These are phyloP conservation scores for Dryobates pubescens DNA, from an alignment of 2,797 vertebrate species.

Conservation along the genomic window DNA sequence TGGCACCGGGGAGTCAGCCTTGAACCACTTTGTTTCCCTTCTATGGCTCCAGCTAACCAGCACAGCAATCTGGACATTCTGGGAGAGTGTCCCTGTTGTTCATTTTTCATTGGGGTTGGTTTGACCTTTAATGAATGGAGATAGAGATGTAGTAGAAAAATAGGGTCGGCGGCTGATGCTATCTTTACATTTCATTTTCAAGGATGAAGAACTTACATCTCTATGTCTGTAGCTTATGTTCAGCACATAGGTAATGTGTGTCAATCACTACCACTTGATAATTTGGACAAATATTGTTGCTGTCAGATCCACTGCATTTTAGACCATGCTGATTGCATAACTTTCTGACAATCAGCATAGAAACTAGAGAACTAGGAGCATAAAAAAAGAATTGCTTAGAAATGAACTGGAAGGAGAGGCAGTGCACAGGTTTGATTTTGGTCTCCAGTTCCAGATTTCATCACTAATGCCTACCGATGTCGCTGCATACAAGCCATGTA, in stretches of 20 bases:
- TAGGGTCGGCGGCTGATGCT: neutral
- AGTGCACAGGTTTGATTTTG: neutral
- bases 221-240: neutral
- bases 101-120: neutral
- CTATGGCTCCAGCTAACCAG: neutral
- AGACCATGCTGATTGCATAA: neutral
- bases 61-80: neutral
- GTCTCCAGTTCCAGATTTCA: neutral
- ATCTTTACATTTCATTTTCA: neutral
- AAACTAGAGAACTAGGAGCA: neutral
- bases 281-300: neutral
- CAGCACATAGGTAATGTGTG: neutral
- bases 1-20: neutral
- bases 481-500: neutral
- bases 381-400: neutral
- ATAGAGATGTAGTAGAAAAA: neutral
- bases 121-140: neutral
- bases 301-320: neutral
- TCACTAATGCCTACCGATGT: neutral
- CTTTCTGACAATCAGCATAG: neutral
- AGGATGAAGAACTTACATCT: neutral
- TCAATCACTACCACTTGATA: neutral
- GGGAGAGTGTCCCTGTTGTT: neutral
- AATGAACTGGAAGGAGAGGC: neutral
- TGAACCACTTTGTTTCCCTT: neutral